Conservation (phyloP, 2,797 vertebrate species). For the Gymnoscopelus braueri region DNA sequence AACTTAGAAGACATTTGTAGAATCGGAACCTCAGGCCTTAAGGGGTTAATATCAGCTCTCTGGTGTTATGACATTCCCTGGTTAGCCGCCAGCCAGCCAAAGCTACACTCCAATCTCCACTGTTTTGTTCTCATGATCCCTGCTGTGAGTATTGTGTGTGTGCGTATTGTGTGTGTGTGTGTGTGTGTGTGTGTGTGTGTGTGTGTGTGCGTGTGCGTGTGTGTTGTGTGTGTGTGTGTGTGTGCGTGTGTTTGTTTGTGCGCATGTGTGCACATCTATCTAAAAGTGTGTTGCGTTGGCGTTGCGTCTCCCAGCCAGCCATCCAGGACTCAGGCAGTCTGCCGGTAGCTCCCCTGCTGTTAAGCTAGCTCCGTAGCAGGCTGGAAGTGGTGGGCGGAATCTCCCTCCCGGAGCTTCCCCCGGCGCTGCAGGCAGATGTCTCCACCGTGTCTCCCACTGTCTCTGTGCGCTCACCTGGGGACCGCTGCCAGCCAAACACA, state of each 20-base stretch:
- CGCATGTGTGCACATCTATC: slow-evolving; percentile 48
- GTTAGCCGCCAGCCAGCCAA: slow-evolving; percentile 21
- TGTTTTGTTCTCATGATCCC: slow-evolving; percentile 3
- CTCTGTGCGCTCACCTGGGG: slow-evolving; percentile 65
- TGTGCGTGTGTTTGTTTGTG: slow-evolving; percentile 2
- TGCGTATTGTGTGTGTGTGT: background rate
- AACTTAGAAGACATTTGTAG: too few species aligned
- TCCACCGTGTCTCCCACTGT: slow-evolving; percentile 60
- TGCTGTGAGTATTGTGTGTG: slow-evolving; percentile 26
- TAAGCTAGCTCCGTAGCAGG: slow-evolving; percentile 49
- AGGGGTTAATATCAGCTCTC: slow-evolving; percentile 3
- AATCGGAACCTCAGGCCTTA: too few species aligned
- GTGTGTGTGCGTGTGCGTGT: slow-evolving; percentile 20
- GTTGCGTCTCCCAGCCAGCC: slow-evolving; percentile 48
- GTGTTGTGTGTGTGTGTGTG: background rate
- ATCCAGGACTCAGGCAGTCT: slow-evolving; percentile 45
- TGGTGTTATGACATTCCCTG: slow-evolving; percentile 29
- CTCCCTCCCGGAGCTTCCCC: slow-evolving; percentile 66
- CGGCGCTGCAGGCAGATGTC: slow-evolving; percentile 72
- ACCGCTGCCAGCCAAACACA: slow-evolving; percentile 47
- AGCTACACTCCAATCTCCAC: slow-evolving; percentile 3
- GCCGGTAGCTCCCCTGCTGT: slow-evolving; percentile 60
- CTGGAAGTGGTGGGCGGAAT: slow-evolving; percentile 73
- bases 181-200: background rate
- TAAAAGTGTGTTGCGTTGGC: slow-evolving; percentile 41